Conservation (phyloP, 37 sponge, comb jelly and placozoan species). For the Haliclona indistincta region DNA sequence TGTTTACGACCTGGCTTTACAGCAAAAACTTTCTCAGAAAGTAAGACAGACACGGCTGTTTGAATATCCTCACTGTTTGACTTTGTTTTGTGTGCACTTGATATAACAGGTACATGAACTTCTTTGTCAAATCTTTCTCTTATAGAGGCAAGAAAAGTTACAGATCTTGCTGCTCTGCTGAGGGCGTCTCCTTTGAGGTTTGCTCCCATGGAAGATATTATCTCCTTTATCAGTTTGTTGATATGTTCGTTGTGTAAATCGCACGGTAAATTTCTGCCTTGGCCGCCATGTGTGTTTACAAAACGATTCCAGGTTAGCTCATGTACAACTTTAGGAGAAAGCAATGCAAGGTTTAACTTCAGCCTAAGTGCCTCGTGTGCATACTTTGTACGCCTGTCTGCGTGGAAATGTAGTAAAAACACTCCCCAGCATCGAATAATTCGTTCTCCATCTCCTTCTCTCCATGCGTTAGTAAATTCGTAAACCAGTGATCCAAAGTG, state of each 20-base stretch:
- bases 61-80: conserved; percentile 2
- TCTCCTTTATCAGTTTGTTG: conserved; percentile 40
- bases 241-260: conserved; percentile 58
- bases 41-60: no score
- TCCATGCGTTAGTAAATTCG: conserved; percentile 36
- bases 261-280: conserved; percentile 40
- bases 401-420: conserved; percentile 45
- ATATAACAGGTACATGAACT: background rate
- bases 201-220: conserved; percentile 34
- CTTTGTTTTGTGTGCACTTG: conserved; percentile 23
- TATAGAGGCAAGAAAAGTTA: conserved; percentile 13
- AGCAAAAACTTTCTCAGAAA: no score
- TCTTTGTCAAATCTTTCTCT: conserved; percentile 18
- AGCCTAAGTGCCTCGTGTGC: no score
- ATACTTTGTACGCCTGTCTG: conserved; percentile 21
- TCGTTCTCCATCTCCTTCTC: conserved; percentile 52
- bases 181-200: conserved; percentile 32
- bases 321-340: conserved; percentile 22
- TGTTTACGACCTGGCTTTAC: no score
- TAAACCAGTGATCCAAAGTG: conserved; percentile 30
- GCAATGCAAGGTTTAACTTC: no score
- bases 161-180: conserved; percentile 28
- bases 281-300: conserved; percentile 44
- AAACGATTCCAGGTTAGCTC: conserved; percentile 47
- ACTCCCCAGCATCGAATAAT: conserved; percentile 39